A percentile compares a stretch with the other conserved stretches of the same genome.
These are phyloP conservation scores for Eristalis tenax DNA, from an alignment of 2,888 invertebrate species.

Conservation along the genomic window DNA sequence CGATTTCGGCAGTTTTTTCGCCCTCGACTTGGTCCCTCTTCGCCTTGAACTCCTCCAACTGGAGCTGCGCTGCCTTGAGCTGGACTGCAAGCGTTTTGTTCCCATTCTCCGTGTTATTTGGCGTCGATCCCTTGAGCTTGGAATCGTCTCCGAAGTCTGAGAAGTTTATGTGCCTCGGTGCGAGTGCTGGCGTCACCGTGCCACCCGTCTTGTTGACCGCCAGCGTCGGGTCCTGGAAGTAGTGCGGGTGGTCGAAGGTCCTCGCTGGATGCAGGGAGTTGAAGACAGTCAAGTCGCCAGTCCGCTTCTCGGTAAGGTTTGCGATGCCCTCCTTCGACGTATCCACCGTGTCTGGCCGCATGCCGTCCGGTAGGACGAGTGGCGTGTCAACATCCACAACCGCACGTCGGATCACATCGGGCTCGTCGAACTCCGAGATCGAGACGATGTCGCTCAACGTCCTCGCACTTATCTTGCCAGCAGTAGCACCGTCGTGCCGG, in stretches of 20 bases:
- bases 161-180: constrained; percentile 81
- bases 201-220: constrained; percentile 74
- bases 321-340: constrained; percentile 78
- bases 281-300: constrained; percentile 77
- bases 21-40: constrained; percentile 76
- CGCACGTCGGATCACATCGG: constrained; percentile 84
- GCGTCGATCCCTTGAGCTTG: constrained; percentile 79
- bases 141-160: constrained; percentile 81
- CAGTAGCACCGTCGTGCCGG: constrained; percentile 81
- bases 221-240: constrained; percentile 77
- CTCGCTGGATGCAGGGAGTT: constrained; percentile 75
- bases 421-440: constrained; percentile 87
- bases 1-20: constrained; percentile 73
- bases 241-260: constrained; percentile 80
- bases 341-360: constrained; percentile 77
- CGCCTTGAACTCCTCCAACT: constrained; percentile 81
- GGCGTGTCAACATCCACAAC: constrained; percentile 75
- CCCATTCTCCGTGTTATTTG: constrained; percentile 77
- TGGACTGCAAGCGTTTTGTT: constrained; percentile 75
- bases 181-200: constrained; percentile 75
- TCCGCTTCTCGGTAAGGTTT: constrained; percentile 78
- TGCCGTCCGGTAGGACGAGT: constrained; percentile 75
- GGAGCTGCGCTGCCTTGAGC: constrained; percentile 78
- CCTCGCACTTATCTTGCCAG: constrained; percentile 85
- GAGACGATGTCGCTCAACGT: constrained; percentile 88